phyloP scores from a whole-genome alignment of 30 jellyfish, hydroid and myxozoan genomes.

The Haliclystus octoradiatus region DNA sequence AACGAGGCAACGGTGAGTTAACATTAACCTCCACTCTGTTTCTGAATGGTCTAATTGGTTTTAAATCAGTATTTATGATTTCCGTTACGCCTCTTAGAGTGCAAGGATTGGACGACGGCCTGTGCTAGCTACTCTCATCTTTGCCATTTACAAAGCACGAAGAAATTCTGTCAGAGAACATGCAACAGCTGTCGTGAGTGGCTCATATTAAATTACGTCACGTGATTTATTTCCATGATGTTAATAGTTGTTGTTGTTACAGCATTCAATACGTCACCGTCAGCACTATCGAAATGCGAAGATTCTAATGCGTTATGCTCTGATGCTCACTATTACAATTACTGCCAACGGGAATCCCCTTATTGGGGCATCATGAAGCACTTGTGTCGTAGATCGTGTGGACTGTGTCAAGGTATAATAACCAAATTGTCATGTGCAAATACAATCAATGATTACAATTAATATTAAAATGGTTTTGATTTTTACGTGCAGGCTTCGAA shows the following conservation, averaged over 20 bases:
- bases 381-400: slow-evolving; percentile 30
- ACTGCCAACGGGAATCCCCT: not conserved
- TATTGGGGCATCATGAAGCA: slow-evolving; percentile 9
- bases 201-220: too few relatives aligned
- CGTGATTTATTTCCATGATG: not conserved
- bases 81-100: not conserved
- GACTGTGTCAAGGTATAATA: slow-evolving; percentile 17
- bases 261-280: not conserved
- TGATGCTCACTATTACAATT: not conserved
- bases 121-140: not conserved
- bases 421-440: not conserved
- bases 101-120: slow-evolving; percentile 1
- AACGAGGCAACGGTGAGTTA: not conserved
- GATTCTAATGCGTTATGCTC: not conserved
- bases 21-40: not conserved
- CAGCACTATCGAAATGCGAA: not conserved
- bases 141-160: not conserved
- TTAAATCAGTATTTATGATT: too few relatives aligned
- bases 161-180: not conserved
- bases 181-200: not conserved
- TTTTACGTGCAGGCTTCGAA: not conserved
- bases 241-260: not conserved
- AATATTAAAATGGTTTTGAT: too few relatives aligned
- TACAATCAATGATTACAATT: not conserved
- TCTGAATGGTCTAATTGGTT: not conserved